These are phyloP conservation scores for Neodiprion lecontei DNA, from an alignment of 1,140 invertebrate species.

Conservation along the genomic window DNA sequence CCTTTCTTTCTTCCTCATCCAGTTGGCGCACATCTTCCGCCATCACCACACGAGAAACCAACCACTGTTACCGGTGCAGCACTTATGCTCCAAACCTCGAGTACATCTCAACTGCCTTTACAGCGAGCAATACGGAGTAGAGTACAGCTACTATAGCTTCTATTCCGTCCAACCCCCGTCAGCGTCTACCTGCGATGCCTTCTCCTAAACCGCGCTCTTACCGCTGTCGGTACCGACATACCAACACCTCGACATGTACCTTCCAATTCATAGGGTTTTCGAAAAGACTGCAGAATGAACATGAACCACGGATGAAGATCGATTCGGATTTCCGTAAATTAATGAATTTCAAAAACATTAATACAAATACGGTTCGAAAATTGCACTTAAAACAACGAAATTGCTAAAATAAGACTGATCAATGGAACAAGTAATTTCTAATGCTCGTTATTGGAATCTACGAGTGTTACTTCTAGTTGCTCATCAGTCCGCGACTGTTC, in stretches of 20 bases:
- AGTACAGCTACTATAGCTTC: neutral
- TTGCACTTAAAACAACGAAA: too few species aligned
- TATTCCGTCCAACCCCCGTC: neutral
- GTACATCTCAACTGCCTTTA: neutral
- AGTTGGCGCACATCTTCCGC: neutral
- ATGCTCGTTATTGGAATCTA: neutral
- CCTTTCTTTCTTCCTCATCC: slow-evolving; percentile 25
- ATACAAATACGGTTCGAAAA: too few species aligned
- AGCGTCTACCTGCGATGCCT: neutral
- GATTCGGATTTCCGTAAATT: too few species aligned
- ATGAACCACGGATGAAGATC: too few species aligned
- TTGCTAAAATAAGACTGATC: too few species aligned
- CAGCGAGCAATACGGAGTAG: neutral
- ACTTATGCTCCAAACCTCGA: slow-evolving; percentile 2
- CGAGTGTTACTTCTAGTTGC: neutral
- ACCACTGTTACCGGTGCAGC: neutral
- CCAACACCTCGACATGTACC: too few species aligned
- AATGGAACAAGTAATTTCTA: neutral
- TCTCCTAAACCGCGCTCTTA: neutral
- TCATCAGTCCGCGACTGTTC: neutral
- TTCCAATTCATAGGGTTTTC: too few species aligned
- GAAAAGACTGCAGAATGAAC: too few species aligned
- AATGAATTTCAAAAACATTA: too few species aligned
- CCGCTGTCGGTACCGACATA: neutral
- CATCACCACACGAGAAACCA: neutral